Percentiles rank a stretch among this genome's conserved stretches.
These are phyloP conservation scores for Brachionus angularis DNA, from an alignment of 1,140 invertebrate species.

Conservation along the genomic window DNA sequence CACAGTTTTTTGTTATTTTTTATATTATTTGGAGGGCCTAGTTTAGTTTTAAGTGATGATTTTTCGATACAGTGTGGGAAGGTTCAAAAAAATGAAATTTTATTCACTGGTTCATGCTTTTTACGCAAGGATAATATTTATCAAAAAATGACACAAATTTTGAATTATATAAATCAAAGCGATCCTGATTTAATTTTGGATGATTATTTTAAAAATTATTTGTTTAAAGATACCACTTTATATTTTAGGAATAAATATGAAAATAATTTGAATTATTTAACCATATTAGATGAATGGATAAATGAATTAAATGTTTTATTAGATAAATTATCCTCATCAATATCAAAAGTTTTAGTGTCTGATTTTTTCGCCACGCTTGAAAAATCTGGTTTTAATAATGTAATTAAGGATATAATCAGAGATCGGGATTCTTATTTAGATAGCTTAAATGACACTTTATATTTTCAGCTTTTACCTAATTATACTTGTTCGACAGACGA, in stretches of 20 bases:
- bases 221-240: background rate
- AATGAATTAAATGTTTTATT: background rate
- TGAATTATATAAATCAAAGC: background rate
- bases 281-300: background rate
- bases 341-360: background rate
- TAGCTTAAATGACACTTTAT: background rate
- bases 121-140: background rate
- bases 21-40: no score
- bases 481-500: no score
- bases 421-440: background rate
- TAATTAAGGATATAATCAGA: background rate
- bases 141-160: background rate
- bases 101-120: background rate
- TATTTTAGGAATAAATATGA: background rate
- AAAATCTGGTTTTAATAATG: background rate
- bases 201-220: conserved; percentile 1
- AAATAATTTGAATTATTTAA: background rate
- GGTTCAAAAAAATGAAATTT: conserved; percentile 12
- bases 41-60: no score
- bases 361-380: conserved; percentile 8
- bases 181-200: conserved; percentile 10
- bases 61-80: background rate
- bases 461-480: no score
- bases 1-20: no score
- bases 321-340: background rate